Evolutionary conservation across 2,888 invertebrate genomes (phyloP), one percentile per base, ranked within the genome.

Genomic region (Pachydiplax longipennis): DNA sequence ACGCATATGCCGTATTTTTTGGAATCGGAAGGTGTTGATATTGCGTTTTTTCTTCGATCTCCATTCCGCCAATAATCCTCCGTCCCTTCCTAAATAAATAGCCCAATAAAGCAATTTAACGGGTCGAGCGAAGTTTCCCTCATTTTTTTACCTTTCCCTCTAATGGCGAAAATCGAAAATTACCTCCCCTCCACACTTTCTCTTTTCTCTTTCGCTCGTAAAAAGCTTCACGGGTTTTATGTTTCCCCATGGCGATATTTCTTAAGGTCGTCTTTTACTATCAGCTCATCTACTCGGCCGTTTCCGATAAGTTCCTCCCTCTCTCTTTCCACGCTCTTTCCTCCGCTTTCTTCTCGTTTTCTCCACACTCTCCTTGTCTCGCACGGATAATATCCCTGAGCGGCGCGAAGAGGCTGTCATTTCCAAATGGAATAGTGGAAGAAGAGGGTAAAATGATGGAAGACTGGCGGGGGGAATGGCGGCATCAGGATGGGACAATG

Each of bases 401-500:
- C 82, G 82, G 53, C 48, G 82, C 18, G 53, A 37, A 82, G 83
- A 35, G 58, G 53, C 83, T 83, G 58, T 58, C 83, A 83, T 58
- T 58, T 58, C 53, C 83, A 83, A 83, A 83, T 83, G 83, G 83
- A 83, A 48, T 48, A 53, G 53, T 53, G 44, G 53, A 13, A 82
- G 44, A 48, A 35, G 58, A 35, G 44, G 81, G 44, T n/a, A 15
- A 13, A 48, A 48, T 48, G 82, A 44, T 25, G 22, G 44, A n/a
- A 44, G 81, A n/a, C 40, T n/a, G 22, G 22, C 40, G 18, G 22
- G 18, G 22, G n/a, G 22, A 40, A 80, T 35, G 80, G 81, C 40
- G 18, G 40, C 80, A 40, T n/a, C 40, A 15, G 37, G 81, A 37
- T 31, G 81, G 22, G 37, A 81, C 80, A 80, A 37, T 37, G 37